These are phyloP conservation scores for Crenuchus spilurus DNA, from an alignment of 2,797 vertebrate species.

Conservation along the genomic window DNA sequence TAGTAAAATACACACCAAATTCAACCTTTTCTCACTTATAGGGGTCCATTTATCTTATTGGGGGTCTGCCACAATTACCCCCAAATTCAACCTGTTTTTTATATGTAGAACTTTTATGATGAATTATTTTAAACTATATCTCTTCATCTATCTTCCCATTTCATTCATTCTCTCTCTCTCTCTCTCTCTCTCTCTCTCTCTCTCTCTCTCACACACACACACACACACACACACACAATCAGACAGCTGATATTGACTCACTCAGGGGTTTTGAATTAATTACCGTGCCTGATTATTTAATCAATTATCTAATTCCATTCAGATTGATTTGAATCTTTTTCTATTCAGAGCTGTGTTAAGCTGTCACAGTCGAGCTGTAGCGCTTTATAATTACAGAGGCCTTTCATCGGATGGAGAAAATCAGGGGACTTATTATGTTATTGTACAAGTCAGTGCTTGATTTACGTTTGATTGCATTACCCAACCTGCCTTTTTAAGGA, in stretches of 20 bases:
- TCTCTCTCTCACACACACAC: no score
- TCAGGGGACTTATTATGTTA: slow-evolving; percentile 71
- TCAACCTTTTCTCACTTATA: no score
- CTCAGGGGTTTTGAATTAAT: slow-evolving; percentile 67
- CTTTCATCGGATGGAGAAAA: slow-evolving; percentile 69
- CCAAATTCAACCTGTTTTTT: no score
- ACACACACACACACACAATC: no score
- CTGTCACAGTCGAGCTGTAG: slow-evolving; percentile 60
- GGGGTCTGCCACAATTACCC: no score
- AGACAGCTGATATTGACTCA: slow-evolving; percentile 58
- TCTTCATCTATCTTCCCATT: neutral
- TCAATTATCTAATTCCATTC: slow-evolving; percentile 80
- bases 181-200: neutral
- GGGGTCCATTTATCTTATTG: no score
- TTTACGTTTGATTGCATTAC: slow-evolving; percentile 66
- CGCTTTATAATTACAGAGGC: slow-evolving; percentile 72
- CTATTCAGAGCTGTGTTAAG: slow-evolving; percentile 54
- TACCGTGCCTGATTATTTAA: slow-evolving; percentile 77
- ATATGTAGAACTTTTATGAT: no score
- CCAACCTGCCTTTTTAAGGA: slow-evolving; percentile 50
- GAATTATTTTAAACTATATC: no score
- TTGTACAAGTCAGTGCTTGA: slow-evolving; percentile 71
- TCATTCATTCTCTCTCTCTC: neutral
- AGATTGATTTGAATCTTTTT: slow-evolving; percentile 65
- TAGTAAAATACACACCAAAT: no score